A percentile compares a stretch with the other conserved stretches of the same genome.
Evolutionary conservation across 1,140 invertebrate species (phyloP).

Genomic region (Drosophila ogumai): DNA sequence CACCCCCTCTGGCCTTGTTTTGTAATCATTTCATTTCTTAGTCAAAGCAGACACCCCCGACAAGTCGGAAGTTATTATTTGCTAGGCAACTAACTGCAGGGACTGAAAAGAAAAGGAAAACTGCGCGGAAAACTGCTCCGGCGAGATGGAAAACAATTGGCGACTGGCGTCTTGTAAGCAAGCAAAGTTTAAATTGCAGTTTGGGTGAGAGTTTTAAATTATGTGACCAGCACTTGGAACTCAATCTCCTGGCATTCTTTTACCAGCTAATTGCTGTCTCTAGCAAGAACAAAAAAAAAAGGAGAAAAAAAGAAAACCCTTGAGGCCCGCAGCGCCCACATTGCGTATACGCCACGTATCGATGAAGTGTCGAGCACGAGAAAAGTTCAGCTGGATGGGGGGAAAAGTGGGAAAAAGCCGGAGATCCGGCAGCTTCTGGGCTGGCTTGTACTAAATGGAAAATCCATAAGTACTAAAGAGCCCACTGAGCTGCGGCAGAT

Average conservation of each 20-base stretch:
- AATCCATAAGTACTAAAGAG: slow-evolving; percentile 40
- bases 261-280: slow-evolving; percentile 39
- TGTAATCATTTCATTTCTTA: slow-evolving; percentile 66
- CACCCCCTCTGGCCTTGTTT: slow-evolving; percentile 22
- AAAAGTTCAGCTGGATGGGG: background rate
- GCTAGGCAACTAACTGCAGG: slow-evolving; percentile 47
- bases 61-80: slow-evolving; percentile 62
- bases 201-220: slow-evolving; percentile 61
- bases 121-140: background rate
- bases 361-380: slow-evolving; percentile 4
- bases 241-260: slow-evolving; percentile 31
- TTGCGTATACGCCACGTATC: slow-evolving; percentile 34
- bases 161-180: slow-evolving; percentile 20
- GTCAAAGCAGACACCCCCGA: slow-evolving; percentile 50
- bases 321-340: background rate
- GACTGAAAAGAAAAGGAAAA: slow-evolving; percentile 6
- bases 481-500: slow-evolving; percentile 34
- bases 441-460: slow-evolving; percentile 35
- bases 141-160: slow-evolving; percentile 48
- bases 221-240: slow-evolving; percentile 35
- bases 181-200: slow-evolving; percentile 63
- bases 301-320: background rate
- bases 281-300: background rate
- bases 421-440: slow-evolving; percentile 4
- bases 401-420: slow-evolving; percentile 6